Evolutionary conservation across 2,797 vertebrate genomes (phyloP), one percentile per base, ranked within the genome.

Genomic region (Naso thynnoides): DNA sequence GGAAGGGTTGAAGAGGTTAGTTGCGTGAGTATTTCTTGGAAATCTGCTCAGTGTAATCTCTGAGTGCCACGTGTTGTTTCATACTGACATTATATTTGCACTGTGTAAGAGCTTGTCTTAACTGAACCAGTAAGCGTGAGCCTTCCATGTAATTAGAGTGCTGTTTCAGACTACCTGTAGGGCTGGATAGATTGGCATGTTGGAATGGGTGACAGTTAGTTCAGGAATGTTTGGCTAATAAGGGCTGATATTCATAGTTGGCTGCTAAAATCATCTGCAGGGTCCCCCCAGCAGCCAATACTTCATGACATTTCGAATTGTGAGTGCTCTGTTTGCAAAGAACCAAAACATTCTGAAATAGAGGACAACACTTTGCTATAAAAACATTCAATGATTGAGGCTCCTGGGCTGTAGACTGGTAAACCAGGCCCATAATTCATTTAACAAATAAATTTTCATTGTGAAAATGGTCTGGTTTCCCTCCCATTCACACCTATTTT

Each of bases 161-260:
- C 52, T 72, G 44, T 50, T 71, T 60, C 61, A 66, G 48, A 48
- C 55, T 60, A 60, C 55, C 68, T 48, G 48, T 16, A 60, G 61
- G 26, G 55, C n/a, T 1, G 21, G 61, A 42, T 14, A 29, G 75
- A 49, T 42, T 77, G 61, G 61, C 68, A 60, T 60, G 55, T 54
- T 58, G 47, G 57, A 49, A 14, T 10, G 14, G 11, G 44, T 14
- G 38, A 36, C 9, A 0, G 54, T 55, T 48, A 7, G 19, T 75
- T 67, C 65, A 69, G 65, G 58, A 76, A 76, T 76, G 73, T 76
- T 76, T 55, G 36, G 64, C 58, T 29, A 62, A 56, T 69, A 47
- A 69, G 27, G 5, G 50, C 21, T 36, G 57, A 69, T 62, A 62
- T 69, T 76, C 56, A 56, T 26, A 50, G 50, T 39, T 31, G 41